Evolutionary conservation across 2,888 invertebrate genomes (phyloP).

Genomic region (Achlya flavicornis): DNA sequence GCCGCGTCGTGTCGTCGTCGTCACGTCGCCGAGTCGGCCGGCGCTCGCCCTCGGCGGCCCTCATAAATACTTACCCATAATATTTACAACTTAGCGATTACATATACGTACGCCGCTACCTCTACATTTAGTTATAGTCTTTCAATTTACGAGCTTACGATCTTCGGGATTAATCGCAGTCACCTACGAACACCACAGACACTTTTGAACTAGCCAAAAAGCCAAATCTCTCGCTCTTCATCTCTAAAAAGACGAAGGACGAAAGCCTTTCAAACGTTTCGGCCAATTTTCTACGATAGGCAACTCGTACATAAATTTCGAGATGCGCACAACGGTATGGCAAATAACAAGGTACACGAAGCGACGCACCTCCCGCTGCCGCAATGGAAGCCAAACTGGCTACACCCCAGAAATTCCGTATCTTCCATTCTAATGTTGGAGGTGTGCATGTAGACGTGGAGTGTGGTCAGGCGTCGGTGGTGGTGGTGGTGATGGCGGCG

Average conservation of each 20-base stretch:
- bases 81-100: slow-evolving; percentile 53
- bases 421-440: too few species aligned
- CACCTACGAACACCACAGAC: too few species aligned
- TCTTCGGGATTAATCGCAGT: too few species aligned
- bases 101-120: not conserved
- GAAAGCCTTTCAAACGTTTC: too few species aligned
- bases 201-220: not conserved
- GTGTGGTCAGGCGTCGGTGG: slow-evolving; percentile 17
- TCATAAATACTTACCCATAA: slow-evolving; percentile 56
- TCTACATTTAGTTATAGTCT: not conserved
- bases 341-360: not conserved
- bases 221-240: not conserved
- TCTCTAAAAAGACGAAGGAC: not conserved
- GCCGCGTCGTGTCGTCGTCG: not conserved
- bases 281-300: not conserved
- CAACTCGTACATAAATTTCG: not conserved
- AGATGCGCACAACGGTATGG: not conserved
- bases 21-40: slow-evolving; percentile 18
- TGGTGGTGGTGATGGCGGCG: slow-evolving; percentile 28
- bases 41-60: slow-evolving; percentile 16
- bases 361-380: not conserved
- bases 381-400: too few species aligned
- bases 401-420: too few species aligned
- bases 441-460: too few species aligned
- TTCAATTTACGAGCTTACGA: not conserved